These are phyloP conservation scores for Bovichtus variegatus DNA, from an alignment of 2,797 vertebrate species.

Conservation along the genomic window DNA sequence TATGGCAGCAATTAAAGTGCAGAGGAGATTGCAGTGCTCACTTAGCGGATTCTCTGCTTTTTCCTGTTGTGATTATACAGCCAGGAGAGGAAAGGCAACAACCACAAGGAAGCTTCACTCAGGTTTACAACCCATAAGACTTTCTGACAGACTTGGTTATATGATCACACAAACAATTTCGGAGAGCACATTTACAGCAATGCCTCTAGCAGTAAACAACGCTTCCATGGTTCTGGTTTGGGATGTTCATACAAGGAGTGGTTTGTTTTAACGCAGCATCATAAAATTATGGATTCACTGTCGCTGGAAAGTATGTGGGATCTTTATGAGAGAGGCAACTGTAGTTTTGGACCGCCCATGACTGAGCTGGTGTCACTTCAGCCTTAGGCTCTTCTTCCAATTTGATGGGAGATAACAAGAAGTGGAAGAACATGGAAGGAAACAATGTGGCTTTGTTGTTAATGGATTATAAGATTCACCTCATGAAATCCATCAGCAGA, in stretches of 20 bases:
- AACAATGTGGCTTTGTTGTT: background rate
- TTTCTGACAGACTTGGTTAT: constrained; percentile 35
- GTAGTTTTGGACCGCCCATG: constrained; percentile 26
- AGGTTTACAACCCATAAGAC: constrained; percentile 18
- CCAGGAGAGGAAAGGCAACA: constrained; percentile 31
- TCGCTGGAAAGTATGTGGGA: constrained; percentile 65
- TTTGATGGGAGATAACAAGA: constrained; percentile 1
- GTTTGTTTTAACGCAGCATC: constrained; percentile 57
- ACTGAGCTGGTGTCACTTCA: constrained; percentile 33
- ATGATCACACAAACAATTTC: background rate
- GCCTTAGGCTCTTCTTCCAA: background rate
- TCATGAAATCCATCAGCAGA: constrained; percentile 16
- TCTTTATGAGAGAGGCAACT: constrained; percentile 61
- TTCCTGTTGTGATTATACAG: constrained; percentile 45
- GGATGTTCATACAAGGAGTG: constrained; percentile 65
- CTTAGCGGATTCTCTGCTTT: constrained; percentile 1
- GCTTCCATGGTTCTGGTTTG: constrained; percentile 44
- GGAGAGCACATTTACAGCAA: background rate
- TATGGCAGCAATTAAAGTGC: constrained; percentile 59
- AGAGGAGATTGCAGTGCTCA: constrained; percentile 32
- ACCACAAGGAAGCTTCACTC: constrained; percentile 40
- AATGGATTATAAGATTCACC: background rate
- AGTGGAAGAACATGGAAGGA: background rate
- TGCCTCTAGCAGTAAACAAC: constrained; percentile 66
- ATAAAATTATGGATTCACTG: constrained; percentile 60